A percentile compares a stretch with the other conserved stretches of the same genome.
Evolutionary conservation across 2,797 vertebrate genomes (phyloP).

Genomic region (Jordanella pulchra): DNA sequence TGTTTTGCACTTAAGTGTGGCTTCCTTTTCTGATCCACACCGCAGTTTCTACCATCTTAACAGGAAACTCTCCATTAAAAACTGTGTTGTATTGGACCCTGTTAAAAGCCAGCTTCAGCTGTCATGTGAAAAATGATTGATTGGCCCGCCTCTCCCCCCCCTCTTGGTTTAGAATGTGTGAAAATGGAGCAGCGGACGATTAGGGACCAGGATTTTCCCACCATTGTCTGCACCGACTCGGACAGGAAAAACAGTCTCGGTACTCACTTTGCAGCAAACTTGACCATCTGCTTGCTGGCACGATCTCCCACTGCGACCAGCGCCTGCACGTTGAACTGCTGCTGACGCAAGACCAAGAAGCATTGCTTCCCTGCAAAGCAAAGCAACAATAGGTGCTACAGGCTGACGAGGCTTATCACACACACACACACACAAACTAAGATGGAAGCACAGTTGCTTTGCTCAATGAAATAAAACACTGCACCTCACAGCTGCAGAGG

Average conservation of each 20-base stretch:
- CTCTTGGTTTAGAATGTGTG: slow-evolving; percentile 82
- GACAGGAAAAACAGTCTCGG: slow-evolving; percentile 90
- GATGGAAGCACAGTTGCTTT: slow-evolving; percentile 16
- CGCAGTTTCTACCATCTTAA: slow-evolving; percentile 67
- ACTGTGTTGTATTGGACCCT: slow-evolving; percentile 51
- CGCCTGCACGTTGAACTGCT: slow-evolving; percentile 97
- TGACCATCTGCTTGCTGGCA: slow-evolving; percentile 99
- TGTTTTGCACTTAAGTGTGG: slow-evolving; percentile 54
- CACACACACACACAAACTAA: neutral
- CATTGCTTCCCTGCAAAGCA: slow-evolving; percentile 92
- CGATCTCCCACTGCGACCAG: slow-evolving; percentile 97
- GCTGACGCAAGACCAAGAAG: slow-evolving; percentile 97
- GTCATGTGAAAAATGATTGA: slow-evolving; percentile 75
- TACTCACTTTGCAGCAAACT: slow-evolving; percentile 99
- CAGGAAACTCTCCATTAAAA: slow-evolving; percentile 74
- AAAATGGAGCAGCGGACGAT: slow-evolving; percentile 84
- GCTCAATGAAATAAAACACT: slow-evolving; percentile 10
- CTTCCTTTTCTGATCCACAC: slow-evolving; percentile 52
- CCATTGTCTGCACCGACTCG: slow-evolving; percentile 90
- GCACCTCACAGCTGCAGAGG: slow-evolving; percentile 33
- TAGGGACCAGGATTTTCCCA: slow-evolving; percentile 89
- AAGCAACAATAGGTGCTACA: slow-evolving; percentile 43
- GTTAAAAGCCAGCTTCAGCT: slow-evolving; percentile 72
- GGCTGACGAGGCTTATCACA: slow-evolving; percentile 19
- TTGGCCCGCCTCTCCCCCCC: slow-evolving; percentile 39